Evolutionary conservation across 2,888 invertebrate genomes (phyloP), one percentile per base, ranked within the genome.

Genomic region (Thera obeliscata): DNA sequence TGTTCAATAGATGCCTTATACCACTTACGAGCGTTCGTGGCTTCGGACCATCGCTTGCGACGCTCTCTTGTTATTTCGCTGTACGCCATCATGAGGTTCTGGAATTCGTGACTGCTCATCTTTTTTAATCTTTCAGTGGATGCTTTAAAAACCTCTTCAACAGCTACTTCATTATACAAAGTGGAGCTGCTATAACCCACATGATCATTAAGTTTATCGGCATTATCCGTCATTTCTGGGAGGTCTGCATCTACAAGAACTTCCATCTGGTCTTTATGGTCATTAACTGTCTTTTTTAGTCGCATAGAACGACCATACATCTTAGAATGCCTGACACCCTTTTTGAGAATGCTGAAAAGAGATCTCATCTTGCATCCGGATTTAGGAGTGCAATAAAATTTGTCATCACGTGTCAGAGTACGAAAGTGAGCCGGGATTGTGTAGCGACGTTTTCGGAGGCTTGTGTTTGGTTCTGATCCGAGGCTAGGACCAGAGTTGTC

Each of bases 391-490:
- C 61, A 61, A 9, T 54, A 11, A 43, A 43, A 52, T 52, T 12
- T 61, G 3, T 54, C n/a, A 2, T 55, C 2, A 8, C 6, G 54
- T 8, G 12, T 43, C 4, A 61, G 35, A 35, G 46, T 8, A 2
- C 35, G 33, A 2, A 61, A 33, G 36, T 11, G 43, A 5, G 12
- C 0, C 6, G 46, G 0, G 12, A 56, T 61, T 61, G 33, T 41
- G 41, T 38, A 22, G 9, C 7, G 38, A 2, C 43, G 43, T 41
- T 50, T 60, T 11, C 4, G 36, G 22, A 36, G 43, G 9, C 43
- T 58, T 9, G 46, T 46, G 61, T 57, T 65, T 11, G 55, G n/a
- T 22, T 62, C 61, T n/a, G 59, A 69, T 36, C 62, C 65, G 1
- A 62, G 33, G 38, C 59, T 43, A 43, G 43, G 7, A 43, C 7